These are phyloP conservation scores for Microctonus hyperodae DNA, from an alignment of 2,888 invertebrate genomes.

Conservation along the genomic window DNA sequence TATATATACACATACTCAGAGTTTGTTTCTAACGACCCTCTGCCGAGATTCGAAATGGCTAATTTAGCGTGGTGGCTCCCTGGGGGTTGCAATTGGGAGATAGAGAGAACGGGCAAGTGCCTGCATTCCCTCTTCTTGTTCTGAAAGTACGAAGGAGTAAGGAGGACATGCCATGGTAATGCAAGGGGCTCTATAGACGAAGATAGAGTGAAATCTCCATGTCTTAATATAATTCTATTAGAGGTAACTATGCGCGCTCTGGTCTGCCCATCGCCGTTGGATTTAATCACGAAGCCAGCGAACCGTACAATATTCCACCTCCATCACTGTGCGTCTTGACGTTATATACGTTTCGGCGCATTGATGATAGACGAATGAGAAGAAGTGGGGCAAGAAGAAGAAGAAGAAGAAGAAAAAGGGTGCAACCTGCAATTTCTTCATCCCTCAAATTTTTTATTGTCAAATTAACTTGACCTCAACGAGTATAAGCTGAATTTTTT, in stretches of 20 bases:
- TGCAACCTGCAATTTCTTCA: conserved; percentile 9
- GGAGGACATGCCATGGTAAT: conserved; percentile 23
- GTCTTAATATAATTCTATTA: conserved; percentile 63
- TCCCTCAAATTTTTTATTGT: conserved; percentile 44
- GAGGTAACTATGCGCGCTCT: conserved; percentile 60
- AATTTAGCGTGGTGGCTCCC: conserved; percentile 60
- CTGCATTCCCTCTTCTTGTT: background rate
- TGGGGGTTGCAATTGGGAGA: conserved; percentile 43
- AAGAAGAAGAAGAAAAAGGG: conserved; percentile 1
- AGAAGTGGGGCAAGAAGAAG: too few species aligned
- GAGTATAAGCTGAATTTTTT: conserved; percentile 29
- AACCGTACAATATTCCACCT: conserved; percentile 57
- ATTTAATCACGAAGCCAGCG: conserved; percentile 61
- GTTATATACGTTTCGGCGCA: conserved; percentile 23
- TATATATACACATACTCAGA: conserved; percentile 15
- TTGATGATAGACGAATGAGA: too few species aligned
- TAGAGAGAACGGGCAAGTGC: background rate
- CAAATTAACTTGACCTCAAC: conserved; percentile 54
- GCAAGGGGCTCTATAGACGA: conserved; percentile 17
- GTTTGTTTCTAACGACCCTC: conserved; percentile 43
- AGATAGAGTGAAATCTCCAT: conserved; percentile 62
- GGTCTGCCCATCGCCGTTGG: conserved; percentile 57
- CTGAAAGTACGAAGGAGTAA: conserved; percentile 26
- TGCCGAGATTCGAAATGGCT: conserved; percentile 62
- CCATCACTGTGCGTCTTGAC: conserved; percentile 37